Base-by-base conservation (phyloP, 2,888 invertebrate species). In the Brenthis daphne region DNA sequence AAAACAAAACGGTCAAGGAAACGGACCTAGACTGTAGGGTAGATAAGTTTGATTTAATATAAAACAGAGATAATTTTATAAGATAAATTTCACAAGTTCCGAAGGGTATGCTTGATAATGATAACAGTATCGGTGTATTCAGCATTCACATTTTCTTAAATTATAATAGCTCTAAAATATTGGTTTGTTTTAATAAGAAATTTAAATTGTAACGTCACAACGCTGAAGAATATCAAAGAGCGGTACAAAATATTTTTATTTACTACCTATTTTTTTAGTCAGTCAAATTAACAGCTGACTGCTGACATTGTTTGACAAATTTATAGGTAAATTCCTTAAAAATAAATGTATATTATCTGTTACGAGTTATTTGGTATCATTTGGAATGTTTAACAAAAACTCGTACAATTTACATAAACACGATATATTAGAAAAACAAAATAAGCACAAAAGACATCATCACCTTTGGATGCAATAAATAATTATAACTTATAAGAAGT, bases 1-100 rank as follows among this genome's bases (percentile, higher is more conserved):
- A 61, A 37, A 76, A 75, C 64, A 48, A 65, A 66, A 67, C 75
- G 78, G 80, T 80, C 81, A 84, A 81, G 79, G 79, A 80, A 81
- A 80, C 80, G 80, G 85, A 83, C 80, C 75, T 82, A 76, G 50
- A 14, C 73, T 72, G 80, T 83, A 76, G 82, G 83, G 84, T 85
- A 87, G 88, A 88, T 88, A 85, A 81, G 16, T 58, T 60, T 68
- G 65, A 69, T 67, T 63, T 57, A 24, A 63, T 63, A 57, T 61
- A 63, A 61, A 51, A 70, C 48, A 50, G 14, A 54, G 71, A 73
- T 70, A 66, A 70, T 68, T 65, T 63, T 3, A 50, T 20, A 48
- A 68, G 70, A 67, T 73, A 70, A 65, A 47, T 57, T 68, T 68
- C 61, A 70, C 24, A 68, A 53, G 61, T 60, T 56, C 57, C 43